phyloP scores from a whole-genome alignment of 2,113 vertebrate genomes.

The Plectropomus leopardus region DNA sequence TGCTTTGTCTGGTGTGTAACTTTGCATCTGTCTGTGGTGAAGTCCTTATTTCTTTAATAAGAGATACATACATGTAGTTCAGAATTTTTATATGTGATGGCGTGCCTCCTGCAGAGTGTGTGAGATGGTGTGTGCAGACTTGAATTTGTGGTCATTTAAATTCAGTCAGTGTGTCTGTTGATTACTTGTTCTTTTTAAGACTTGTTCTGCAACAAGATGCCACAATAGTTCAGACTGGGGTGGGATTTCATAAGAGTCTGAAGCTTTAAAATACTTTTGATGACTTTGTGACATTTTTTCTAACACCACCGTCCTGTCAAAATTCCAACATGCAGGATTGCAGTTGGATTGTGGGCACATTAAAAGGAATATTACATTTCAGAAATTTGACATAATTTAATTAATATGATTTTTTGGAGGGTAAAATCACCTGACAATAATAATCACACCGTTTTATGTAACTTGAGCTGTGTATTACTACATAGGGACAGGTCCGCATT shows the following conservation, averaged over 20 bases:
- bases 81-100: not conserved
- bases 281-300: not conserved
- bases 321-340: too few species aligned
- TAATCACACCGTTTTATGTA: too few species aligned
- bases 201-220: not conserved
- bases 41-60: not conserved
- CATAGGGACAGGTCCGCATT: too few species aligned
- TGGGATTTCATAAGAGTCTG: too few species aligned
- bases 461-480: too few species aligned
- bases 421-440: too few species aligned
- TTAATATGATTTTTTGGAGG: too few species aligned
- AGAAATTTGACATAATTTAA: too few species aligned
- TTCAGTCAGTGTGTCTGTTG: not conserved
- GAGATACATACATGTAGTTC: not conserved
- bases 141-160: not conserved
- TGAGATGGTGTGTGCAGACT: not conserved
- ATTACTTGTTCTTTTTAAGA: not conserved
- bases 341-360: too few species aligned
- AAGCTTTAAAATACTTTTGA: not conserved
- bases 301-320: not conserved
- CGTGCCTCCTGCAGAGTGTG: too few species aligned
- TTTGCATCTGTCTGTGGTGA: not conserved
- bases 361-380: too few species aligned
- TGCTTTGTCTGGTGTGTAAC: not conserved
- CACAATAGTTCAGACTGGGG: not conserved